Percentiles rank a stretch among this genome's conserved stretches.
Conservation (phyloP, 2,113 vertebrate genomes). For the Aptenodytes forsteri region DNA sequence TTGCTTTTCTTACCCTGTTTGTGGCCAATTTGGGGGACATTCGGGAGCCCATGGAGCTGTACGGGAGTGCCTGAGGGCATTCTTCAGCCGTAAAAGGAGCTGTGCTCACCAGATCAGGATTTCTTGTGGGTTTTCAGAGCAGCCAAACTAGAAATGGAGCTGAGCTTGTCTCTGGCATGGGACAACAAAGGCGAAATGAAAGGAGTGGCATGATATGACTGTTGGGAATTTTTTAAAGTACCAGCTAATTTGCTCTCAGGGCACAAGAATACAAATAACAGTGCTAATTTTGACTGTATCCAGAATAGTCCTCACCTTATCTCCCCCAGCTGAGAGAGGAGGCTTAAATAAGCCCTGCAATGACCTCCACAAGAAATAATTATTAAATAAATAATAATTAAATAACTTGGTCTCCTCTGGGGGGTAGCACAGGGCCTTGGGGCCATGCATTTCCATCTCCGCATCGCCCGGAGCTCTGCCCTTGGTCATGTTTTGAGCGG, state of each 20-base stretch:
- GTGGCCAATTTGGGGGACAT: not conserved
- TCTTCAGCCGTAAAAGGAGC: slow-evolving; percentile 65
- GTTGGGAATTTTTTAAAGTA: slow-evolving; percentile 6
- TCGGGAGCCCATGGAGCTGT: slow-evolving; percentile 2
- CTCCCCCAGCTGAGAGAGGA: not conserved
- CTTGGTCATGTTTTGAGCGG: not conserved
- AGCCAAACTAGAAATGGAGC: slow-evolving; percentile 65
- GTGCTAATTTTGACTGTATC: slow-evolving; percentile 44
- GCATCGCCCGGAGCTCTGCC: not conserved
- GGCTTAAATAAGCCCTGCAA: slow-evolving; percentile 12
- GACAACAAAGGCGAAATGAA: slow-evolving; percentile 23
- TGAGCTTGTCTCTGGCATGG: slow-evolving; percentile 45
- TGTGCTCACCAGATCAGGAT: slow-evolving; percentile 57
- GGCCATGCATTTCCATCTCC: not conserved
- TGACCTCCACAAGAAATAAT: not conserved
- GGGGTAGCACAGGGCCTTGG: not conserved
- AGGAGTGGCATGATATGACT: slow-evolving; percentile 12
- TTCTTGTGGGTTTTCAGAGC: slow-evolving; percentile 60
- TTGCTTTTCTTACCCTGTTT: not conserved
- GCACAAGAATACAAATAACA: slow-evolving; percentile 41
- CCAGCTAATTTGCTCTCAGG: not conserved
- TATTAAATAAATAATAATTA: slow-evolving; percentile 7
- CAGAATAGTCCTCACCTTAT: slow-evolving; percentile 42
- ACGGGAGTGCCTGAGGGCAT: not conserved
- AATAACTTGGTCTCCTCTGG: not conserved